These are phyloP conservation scores for Fundulus diaphanus DNA, from an alignment of 2,797 vertebrate genomes.

Conservation along the genomic window DNA sequence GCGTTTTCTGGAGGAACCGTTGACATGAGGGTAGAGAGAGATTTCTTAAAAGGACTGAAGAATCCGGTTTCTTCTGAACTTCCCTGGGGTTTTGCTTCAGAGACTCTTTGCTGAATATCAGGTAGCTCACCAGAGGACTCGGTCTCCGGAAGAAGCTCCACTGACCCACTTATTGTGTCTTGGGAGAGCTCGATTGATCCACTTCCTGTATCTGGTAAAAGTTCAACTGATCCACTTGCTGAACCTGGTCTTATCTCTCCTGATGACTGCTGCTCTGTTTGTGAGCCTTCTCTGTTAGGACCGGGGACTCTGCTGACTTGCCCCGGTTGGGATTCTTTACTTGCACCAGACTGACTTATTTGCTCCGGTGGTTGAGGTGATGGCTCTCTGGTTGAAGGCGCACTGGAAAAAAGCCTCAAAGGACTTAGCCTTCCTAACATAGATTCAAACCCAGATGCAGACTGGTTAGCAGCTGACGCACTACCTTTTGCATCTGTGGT, in stretches of 20 bases:
- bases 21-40: slow-evolving; percentile 88
- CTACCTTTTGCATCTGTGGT: slow-evolving; percentile 50
- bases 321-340: slow-evolving; percentile 55
- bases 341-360: slow-evolving; percentile 57
- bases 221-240: slow-evolving; percentile 67
- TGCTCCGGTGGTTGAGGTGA: slow-evolving; percentile 68
- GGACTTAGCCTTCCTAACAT: slow-evolving; percentile 88
- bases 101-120: slow-evolving; percentile 74
- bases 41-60: slow-evolving; percentile 92
- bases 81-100: slow-evolving; percentile 68
- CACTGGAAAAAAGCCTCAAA: slow-evolving; percentile 87
- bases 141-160: slow-evolving; percentile 81
- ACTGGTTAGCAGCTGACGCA: slow-evolving; percentile 61
- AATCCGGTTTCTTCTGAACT: slow-evolving; percentile 80
- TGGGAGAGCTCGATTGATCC: slow-evolving; percentile 67
- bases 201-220: slow-evolving; percentile 70
- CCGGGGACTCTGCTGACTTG: slow-evolving; percentile 42
- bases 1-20: slow-evolving; percentile 68
- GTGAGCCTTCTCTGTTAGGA: slow-evolving; percentile 48
- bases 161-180: slow-evolving; percentile 75
- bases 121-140: slow-evolving; percentile 82
- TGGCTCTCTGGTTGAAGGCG: slow-evolving; percentile 66
- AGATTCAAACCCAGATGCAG: slow-evolving; percentile 85
- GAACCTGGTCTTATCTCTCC: slow-evolving; percentile 63
- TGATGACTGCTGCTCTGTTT: slow-evolving; percentile 61